These are phyloP conservation scores for Corbicula japonica DNA, from an alignment of 2,888 invertebrate species.

Conservation along the genomic window DNA sequence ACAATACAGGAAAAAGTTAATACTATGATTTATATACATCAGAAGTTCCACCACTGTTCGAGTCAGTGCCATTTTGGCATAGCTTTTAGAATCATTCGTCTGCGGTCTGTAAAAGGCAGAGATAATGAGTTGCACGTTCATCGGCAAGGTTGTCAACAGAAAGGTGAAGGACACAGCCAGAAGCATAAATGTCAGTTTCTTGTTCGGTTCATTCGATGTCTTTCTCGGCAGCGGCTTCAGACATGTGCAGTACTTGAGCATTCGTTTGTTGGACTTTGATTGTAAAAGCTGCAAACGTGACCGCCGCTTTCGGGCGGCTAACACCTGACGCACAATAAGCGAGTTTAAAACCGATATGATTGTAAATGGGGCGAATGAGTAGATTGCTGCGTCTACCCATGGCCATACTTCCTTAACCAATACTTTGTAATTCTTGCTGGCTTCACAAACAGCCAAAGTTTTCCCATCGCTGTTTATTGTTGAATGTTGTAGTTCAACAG, in stretches of 20 bases:
- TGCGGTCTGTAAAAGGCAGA: slow-evolving; percentile 64
- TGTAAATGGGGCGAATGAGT: slow-evolving; percentile 83
- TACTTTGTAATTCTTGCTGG: slow-evolving; percentile 53
- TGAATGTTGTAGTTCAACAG: slow-evolving; percentile 70
- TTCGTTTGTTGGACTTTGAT: slow-evolving; percentile 26
- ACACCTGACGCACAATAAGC: slow-evolving; percentile 83
- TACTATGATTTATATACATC: slow-evolving; percentile 84
- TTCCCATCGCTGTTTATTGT: slow-evolving; percentile 60
- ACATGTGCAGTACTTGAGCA: slow-evolving; percentile 29
- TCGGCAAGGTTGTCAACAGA: slow-evolving; percentile 83
- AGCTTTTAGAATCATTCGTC: slow-evolving; percentile 39
- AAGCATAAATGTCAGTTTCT: slow-evolving; percentile 84
- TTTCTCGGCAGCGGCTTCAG: slow-evolving; percentile 30
- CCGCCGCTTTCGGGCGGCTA: slow-evolving; percentile 68
- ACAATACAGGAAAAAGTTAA: slow-evolving; percentile 83
- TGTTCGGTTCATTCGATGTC: slow-evolving; percentile 69
- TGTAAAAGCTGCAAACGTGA: slow-evolving; percentile 56
- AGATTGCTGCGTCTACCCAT: slow-evolving; percentile 83
- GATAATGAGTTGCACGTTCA: slow-evolving; percentile 79
- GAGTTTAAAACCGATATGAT: slow-evolving; percentile 82
- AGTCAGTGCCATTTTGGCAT: slow-evolving; percentile 72
- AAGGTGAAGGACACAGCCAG: slow-evolving; percentile 84
- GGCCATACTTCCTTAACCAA: slow-evolving; percentile 82
- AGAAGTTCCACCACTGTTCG: slow-evolving; percentile 81
- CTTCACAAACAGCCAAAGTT: slow-evolving; percentile 66